Percentiles rank a stretch among this genome's conserved stretches.
Conservation (phyloP, 2,113 vertebrate genomes). For the Leptocoma aspasia region DNA sequence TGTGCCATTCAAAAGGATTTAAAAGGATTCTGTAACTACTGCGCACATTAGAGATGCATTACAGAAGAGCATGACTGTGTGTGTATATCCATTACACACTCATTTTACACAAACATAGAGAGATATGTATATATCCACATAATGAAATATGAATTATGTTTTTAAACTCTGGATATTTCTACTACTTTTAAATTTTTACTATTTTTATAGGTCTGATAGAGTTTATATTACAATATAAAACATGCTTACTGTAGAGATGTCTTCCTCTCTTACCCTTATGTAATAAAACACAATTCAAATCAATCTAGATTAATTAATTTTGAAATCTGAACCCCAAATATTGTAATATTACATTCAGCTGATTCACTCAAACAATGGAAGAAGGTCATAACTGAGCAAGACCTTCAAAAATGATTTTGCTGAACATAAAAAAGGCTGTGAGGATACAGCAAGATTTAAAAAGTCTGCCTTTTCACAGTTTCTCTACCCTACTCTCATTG, state of each 20-base stretch:
- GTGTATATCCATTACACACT: neutral
- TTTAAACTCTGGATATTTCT: neutral
- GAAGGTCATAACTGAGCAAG: neutral
- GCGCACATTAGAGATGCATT: neutral
- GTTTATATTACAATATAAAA: neutral
- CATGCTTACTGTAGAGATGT: neutral
- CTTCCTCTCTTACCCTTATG: neutral
- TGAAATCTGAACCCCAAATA: neutral
- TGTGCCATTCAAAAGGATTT: slow-evolving; percentile 26
- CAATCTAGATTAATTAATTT: neutral
- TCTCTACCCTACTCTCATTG: neutral
- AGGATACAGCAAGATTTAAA: neutral
- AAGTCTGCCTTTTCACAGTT: slow-evolving; percentile 2
- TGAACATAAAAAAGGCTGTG: neutral
- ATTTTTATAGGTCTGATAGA: neutral
- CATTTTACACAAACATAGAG: neutral
- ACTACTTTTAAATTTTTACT: neutral
- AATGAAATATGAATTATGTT: neutral
- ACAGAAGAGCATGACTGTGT: neutral
- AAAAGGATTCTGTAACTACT: neutral
- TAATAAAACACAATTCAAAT: neutral
- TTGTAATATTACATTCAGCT: neutral
- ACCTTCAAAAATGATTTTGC: neutral
- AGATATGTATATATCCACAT: neutral
- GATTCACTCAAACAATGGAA: neutral